These are phyloP conservation scores for Drosophila sechellia DNA, from an alignment of 1,140 invertebrate genomes.

Conservation along the genomic window DNA sequence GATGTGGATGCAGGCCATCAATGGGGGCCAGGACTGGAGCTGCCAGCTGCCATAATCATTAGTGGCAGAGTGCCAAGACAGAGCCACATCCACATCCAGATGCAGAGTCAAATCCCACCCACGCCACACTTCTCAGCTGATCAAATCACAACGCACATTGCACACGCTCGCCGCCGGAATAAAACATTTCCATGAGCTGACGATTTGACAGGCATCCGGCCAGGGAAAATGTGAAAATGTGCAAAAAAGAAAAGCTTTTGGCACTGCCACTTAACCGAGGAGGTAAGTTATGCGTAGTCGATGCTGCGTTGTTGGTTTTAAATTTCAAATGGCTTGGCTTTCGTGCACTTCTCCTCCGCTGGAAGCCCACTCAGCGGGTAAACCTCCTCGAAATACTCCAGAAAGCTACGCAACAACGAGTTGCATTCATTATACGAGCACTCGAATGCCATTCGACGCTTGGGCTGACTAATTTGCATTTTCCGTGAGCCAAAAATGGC, in stretches of 20 bases:
- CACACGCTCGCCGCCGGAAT: slow-evolving; percentile 33
- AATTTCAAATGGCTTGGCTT: slow-evolving; percentile 64
- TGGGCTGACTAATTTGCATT: slow-evolving; percentile 67
- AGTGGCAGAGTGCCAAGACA: slow-evolving; percentile 36
- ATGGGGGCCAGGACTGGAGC: slow-evolving; percentile 30
- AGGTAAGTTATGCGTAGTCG: slow-evolving; percentile 71
- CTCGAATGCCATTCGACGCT: slow-evolving; percentile 21
- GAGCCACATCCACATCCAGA: slow-evolving; percentile 3
- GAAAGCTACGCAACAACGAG: slow-evolving; percentile 60
- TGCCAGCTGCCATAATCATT: slow-evolving; percentile 55
- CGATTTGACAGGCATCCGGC: slow-evolving; percentile 55
- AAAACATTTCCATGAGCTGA: slow-evolving; percentile 58
- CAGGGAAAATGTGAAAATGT: not conserved
- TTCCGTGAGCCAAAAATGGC: slow-evolving; percentile 63
- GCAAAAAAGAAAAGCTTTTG: slow-evolving; percentile 38
- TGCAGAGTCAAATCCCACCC: slow-evolving; percentile 22
- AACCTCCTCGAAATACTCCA: slow-evolving; percentile 36
- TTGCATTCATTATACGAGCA: slow-evolving; percentile 65
- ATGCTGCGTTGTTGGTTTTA: slow-evolving; percentile 51
- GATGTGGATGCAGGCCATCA: slow-evolving; percentile 1
- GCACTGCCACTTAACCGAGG: slow-evolving; percentile 44
- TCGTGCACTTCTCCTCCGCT: slow-evolving; percentile 21
- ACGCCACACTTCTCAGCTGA: slow-evolving; percentile 1
- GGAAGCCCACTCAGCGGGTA: slow-evolving; percentile 25
- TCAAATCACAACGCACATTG: slow-evolving; percentile 24